Percentiles rank a stretch among this genome's conserved stretches.
phyloP scores from a whole-genome alignment of 2,113 vertebrate species.

The Paramormyrops kingsleyae region DNA sequence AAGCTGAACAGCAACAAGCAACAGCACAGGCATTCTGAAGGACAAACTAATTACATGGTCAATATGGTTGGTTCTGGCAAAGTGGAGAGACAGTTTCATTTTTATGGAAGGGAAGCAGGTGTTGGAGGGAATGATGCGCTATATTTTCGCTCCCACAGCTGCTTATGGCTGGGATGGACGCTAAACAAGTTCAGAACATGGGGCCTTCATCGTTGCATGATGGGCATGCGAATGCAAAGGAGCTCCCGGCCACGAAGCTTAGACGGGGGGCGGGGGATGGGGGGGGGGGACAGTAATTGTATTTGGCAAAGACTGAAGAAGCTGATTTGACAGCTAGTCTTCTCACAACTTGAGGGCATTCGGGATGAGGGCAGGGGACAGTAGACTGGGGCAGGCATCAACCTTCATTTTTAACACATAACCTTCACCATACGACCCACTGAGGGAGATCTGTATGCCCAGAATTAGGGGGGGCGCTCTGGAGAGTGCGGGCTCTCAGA shows the following conservation, averaged over 20 bases:
- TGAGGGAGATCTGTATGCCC: neutral
- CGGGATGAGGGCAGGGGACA: neutral
- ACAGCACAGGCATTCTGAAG: neutral
- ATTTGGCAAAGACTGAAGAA: neutral
- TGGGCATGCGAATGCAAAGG: neutral
- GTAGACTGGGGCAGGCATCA: neutral
- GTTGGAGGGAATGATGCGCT: neutral
- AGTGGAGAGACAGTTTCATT: neutral
- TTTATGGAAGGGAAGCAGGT: neutral
- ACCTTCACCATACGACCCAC: neutral
- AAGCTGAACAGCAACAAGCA: neutral
- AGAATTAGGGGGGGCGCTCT: neutral
- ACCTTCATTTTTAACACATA: neutral
- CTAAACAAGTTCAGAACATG: neutral
- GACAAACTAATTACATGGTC: neutral
- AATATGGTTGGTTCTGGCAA: neutral
- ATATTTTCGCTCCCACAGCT: neutral
- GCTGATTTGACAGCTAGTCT: neutral
- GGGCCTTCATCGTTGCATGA: neutral
- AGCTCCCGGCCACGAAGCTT: neutral
- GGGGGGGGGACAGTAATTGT: neutral
- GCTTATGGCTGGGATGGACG: neutral
- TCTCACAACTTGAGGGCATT: neutral
- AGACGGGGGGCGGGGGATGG: too few species aligned
- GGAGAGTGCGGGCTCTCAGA: neutral